These are phyloP conservation scores for Tubiluchus corallicola DNA, from an alignment of 2,888 invertebrate species.

Conservation along the genomic window DNA sequence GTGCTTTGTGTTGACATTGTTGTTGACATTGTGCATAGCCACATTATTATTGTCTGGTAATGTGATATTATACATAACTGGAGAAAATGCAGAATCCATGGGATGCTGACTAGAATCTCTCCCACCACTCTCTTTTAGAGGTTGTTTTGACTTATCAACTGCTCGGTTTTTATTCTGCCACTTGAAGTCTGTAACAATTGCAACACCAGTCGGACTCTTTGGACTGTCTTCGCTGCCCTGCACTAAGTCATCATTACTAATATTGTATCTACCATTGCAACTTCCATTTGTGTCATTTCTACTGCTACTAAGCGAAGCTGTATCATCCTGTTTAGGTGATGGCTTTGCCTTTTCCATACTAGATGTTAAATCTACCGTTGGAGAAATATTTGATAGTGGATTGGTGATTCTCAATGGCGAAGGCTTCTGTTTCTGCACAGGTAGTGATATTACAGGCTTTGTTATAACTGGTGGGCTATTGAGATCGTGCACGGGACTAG, in stretches of 20 bases:
- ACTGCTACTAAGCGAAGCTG: neutral
- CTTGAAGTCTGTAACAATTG: neutral
- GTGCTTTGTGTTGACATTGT: slow-evolving; percentile 8
- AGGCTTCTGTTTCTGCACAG: neutral
- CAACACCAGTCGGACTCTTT: slow-evolving; percentile 1
- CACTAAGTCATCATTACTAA: neutral
- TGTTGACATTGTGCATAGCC: slow-evolving; percentile 25
- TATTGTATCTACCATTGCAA: no score
- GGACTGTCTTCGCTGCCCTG: neutral
- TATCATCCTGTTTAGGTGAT: neutral
- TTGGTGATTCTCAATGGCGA: neutral
- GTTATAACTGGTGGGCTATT: neutral
- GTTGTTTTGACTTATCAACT: neutral
- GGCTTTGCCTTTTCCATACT: slow-evolving; percentile 1
- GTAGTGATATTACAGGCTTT: slow-evolving; percentile 1
- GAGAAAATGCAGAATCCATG: slow-evolving; percentile 27
- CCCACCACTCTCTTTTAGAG: neutral
- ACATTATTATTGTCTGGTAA: slow-evolving; percentile 13
- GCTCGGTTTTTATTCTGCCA: no score
- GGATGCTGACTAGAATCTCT: slow-evolving; percentile 28
- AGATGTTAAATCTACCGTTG: neutral
- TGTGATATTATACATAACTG: slow-evolving; percentile 35
- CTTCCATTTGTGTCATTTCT: no score
- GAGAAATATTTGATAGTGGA: neutral
- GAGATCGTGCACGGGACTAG: neutral